A percentile compares a stretch with the other conserved stretches of the same genome.
Evolutionary conservation across 2,888 invertebrate species (phyloP).

Genomic region (Eustalomyia histrio): DNA sequence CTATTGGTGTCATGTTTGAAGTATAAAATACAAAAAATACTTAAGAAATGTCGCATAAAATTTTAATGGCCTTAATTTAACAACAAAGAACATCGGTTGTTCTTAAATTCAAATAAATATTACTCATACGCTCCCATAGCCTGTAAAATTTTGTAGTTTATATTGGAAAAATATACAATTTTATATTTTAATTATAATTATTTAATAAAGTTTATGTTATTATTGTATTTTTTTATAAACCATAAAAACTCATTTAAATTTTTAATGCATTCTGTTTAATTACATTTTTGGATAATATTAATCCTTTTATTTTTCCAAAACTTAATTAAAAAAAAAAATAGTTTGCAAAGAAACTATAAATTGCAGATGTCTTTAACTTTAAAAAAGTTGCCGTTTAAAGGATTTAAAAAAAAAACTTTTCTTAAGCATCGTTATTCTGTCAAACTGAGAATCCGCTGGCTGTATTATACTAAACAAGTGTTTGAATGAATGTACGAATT

Average conservation of each 20-base stretch:
- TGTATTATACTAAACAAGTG: neutral
- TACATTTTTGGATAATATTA: neutral
- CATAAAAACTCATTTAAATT: neutral
- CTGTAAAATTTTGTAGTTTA: too few species aligned
- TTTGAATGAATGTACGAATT: neutral
- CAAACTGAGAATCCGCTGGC: neutral
- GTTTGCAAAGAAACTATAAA: neutral
- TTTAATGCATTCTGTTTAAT: neutral
- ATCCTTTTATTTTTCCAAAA: neutral
- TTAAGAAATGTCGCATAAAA: neutral
- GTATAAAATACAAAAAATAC: neutral
- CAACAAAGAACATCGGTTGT: neutral
- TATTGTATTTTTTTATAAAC: too few species aligned
- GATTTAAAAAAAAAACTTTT: neutral
- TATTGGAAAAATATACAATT: too few species aligned
- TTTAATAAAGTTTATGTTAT: too few species aligned
- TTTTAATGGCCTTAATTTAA: constrained; percentile 1
- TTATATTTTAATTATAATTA: too few species aligned
- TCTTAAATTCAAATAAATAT: constrained; percentile 5
- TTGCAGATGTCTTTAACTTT: neutral
- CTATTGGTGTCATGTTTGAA: neutral
- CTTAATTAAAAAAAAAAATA: neutral
- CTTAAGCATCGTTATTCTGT: neutral
- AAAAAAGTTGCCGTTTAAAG: neutral
- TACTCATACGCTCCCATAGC: neutral